Conservation (phyloP, 2,888 invertebrate genomes). For the Lampropteryx suffumata region DNA sequence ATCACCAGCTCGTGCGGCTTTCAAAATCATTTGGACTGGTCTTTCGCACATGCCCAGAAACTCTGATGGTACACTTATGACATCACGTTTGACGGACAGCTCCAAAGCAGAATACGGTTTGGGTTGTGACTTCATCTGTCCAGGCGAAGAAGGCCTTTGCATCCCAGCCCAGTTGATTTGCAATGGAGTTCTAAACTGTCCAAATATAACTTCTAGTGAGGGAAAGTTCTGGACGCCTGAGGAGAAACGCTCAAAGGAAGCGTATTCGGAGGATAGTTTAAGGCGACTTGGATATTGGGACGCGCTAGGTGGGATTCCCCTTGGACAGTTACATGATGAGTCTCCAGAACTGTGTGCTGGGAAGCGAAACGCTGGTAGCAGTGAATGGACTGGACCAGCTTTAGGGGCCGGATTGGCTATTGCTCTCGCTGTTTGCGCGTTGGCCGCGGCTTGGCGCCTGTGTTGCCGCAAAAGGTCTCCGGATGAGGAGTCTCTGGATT, state of each 20-base stretch:
- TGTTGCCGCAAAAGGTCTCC: slow-evolving; percentile 84
- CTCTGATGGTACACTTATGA: slow-evolving; percentile 90
- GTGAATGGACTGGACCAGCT: slow-evolving; percentile 85
- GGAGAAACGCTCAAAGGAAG: slow-evolving; percentile 78
- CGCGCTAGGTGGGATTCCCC: slow-evolving; percentile 63
- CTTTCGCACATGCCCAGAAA: slow-evolving; percentile 93
- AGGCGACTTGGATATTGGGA: slow-evolving; percentile 82
- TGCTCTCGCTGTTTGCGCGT: slow-evolving; percentile 79
- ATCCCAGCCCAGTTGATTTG: slow-evolving; percentile 93
- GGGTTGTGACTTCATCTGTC: slow-evolving; percentile 93
- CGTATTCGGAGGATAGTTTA: slow-evolving; percentile 83
- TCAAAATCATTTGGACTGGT: slow-evolving; percentile 95
- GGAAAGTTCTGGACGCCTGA: slow-evolving; percentile 75
- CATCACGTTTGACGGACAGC: slow-evolving; percentile 88
- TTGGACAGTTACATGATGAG: slow-evolving; percentile 87
- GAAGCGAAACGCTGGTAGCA: slow-evolving; percentile 69
- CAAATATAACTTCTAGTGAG: slow-evolving; percentile 85
- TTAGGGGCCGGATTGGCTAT: slow-evolving; percentile 84
- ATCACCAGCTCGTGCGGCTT: slow-evolving; percentile 91
- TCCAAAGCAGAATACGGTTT: slow-evolving; percentile 67
- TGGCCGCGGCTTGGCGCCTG: slow-evolving; percentile 83
- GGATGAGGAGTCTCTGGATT: slow-evolving; percentile 84
- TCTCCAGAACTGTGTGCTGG: slow-evolving; percentile 88
- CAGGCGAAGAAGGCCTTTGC: slow-evolving; percentile 91
- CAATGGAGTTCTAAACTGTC: slow-evolving; percentile 94